Conservation (phyloP, 2,888 invertebrate genomes). For the Mystacides longicornis region DNA sequence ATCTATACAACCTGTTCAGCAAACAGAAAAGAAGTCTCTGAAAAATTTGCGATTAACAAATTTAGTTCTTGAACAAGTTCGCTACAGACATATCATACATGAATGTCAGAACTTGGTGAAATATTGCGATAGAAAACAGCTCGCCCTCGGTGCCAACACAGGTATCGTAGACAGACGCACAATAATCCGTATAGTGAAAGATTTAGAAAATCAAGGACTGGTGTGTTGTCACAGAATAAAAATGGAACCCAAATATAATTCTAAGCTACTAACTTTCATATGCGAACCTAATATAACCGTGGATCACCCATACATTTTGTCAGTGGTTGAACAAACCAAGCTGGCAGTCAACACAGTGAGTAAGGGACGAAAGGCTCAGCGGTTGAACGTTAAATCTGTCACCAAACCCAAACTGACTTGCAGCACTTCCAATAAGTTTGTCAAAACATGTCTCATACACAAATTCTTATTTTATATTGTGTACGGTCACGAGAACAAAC, state of each 20-base stretch:
- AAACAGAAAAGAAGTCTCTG: neutral
- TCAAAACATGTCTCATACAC: slow-evolving; percentile 59
- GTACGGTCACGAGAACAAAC: slow-evolving; percentile 45
- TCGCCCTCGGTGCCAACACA: slow-evolving; percentile 46
- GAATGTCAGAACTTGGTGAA: slow-evolving; percentile 44
- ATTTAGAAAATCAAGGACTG: slow-evolving; percentile 50
- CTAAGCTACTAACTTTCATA: slow-evolving; percentile 45
- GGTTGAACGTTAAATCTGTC: neutral
- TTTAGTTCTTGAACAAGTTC: slow-evolving; percentile 53
- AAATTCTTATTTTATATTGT: slow-evolving; percentile 63
- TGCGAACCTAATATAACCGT: slow-evolving; percentile 44
- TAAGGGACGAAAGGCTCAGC: neutral
- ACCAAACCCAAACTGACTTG: slow-evolving; percentile 13
- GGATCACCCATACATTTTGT: slow-evolving; percentile 45
- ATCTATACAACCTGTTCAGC: slow-evolving; percentile 3
- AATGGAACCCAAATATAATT: slow-evolving; percentile 38
- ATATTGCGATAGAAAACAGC: slow-evolving; percentile 44
- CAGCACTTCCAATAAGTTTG: slow-evolving; percentile 45
- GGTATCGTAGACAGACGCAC: slow-evolving; percentile 59
- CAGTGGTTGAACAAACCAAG: slow-evolving; percentile 56
- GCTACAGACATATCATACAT: slow-evolving; percentile 52
- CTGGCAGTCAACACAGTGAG: slow-evolving; percentile 28
- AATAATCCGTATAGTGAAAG: slow-evolving; percentile 50
- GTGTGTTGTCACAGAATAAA: slow-evolving; percentile 48
- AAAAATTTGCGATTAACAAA: slow-evolving; percentile 46